These are phyloP conservation scores for Blomia tropicalis DNA, from an alignment of 2,888 invertebrate genomes.

Conservation along the genomic window DNA sequence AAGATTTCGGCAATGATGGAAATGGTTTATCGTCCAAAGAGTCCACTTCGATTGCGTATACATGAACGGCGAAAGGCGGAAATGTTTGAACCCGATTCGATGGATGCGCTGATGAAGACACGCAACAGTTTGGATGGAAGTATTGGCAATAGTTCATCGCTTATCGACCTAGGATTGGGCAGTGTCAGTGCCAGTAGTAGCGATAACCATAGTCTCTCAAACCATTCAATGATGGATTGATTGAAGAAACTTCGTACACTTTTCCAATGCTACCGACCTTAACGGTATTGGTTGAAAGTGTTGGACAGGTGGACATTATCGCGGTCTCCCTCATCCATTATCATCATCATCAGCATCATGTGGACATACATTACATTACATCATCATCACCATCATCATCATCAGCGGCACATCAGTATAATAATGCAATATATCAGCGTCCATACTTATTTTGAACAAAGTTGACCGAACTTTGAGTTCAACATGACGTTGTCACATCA, in stretches of 20 bases:
- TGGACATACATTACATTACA: too few species aligned
- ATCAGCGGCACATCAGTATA: too few species aligned
- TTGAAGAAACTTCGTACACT: neutral
- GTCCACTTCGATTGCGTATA: constrained; percentile 23
- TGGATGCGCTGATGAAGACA: constrained; percentile 9
- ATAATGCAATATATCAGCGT: too few species aligned
- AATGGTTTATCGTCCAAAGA: constrained; percentile 28
- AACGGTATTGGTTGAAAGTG: too few species aligned
- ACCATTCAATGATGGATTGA: neutral
- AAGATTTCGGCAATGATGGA: constrained; percentile 27
- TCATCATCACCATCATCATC: too few species aligned
- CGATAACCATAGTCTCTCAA: neutral
- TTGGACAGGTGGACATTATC: too few species aligned
- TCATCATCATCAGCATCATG: too few species aligned
- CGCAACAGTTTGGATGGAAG: neutral
- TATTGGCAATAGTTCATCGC: constrained; percentile 6
- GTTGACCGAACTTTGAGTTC: too few species aligned
- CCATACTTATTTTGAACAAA: too few species aligned
- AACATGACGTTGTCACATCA: too few species aligned
- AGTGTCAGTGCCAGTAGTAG: neutral
- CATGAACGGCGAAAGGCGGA: constrained; percentile 20
- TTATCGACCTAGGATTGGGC: constrained; percentile 3
- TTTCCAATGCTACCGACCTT: too few species aligned
- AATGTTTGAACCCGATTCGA: constrained; percentile 3
- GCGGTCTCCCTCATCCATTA: too few species aligned